Percentiles rank a stretch among this genome's conserved stretches.
Conservation (phyloP, 2,113 vertebrate genomes). For the Nanorana parkeri region DNA sequence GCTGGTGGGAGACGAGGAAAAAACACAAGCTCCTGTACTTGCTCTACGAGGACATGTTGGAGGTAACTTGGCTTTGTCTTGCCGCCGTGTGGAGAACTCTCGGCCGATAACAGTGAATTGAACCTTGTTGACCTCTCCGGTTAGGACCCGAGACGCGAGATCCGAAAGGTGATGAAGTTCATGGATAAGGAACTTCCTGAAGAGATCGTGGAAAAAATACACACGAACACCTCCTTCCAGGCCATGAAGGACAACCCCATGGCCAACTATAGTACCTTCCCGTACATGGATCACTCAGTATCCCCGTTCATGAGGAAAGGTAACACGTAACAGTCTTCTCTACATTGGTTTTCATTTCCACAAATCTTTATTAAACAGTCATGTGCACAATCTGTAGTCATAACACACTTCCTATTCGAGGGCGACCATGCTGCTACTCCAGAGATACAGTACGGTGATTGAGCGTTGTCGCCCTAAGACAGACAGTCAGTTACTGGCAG, state of each 20-base stretch:
- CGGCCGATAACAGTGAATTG: neutral
- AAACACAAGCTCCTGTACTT: conserved; percentile 82
- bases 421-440: too few relatives aligned
- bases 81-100: neutral
- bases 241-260: conserved; percentile 71
- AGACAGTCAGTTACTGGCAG: too few relatives aligned
- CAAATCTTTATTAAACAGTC: neutral
- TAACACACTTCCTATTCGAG: too few relatives aligned
- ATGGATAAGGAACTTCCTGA: conserved; percentile 63
- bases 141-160: conserved; percentile 68
- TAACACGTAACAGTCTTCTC: conserved; percentile 31
- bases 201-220: conserved; percentile 57
- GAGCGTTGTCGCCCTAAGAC: too few relatives aligned
- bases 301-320: conserved; percentile 76
- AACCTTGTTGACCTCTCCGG: neutral
- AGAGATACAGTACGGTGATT: too few relatives aligned
- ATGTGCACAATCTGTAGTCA: neutral
- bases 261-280: conserved; percentile 67
- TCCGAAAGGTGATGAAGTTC: conserved; percentile 68
- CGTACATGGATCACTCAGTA: conserved; percentile 66
- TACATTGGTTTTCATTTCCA: neutral
- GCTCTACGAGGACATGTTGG: conserved; percentile 90
- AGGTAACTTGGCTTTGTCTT: conserved; percentile 69
- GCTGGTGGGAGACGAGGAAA: conserved; percentile 82
- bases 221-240: conserved; percentile 67